These are phyloP conservation scores for Teleogryllus occipitalis DNA, from an alignment of 1,140 invertebrate species.

Conservation along the genomic window DNA sequence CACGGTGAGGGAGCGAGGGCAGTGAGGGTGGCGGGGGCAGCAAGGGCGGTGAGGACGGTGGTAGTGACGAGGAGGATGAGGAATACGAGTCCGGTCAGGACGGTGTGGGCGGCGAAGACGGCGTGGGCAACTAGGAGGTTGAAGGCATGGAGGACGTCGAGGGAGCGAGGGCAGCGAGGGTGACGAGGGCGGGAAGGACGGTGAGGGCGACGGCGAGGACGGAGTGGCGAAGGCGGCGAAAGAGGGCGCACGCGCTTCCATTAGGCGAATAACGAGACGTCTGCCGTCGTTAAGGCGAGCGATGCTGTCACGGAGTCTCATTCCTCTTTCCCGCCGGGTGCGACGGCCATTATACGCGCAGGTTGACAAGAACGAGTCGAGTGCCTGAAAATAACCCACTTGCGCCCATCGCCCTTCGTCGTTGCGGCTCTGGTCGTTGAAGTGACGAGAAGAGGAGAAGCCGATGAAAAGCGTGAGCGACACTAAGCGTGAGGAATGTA, in stretches of 20 bases:
- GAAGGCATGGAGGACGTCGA: not conserved
- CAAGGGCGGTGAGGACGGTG: too few species aligned
- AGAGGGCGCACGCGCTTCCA: not conserved
- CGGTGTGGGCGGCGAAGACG: not conserved
- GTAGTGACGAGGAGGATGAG: too few species aligned
- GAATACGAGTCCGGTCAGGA: not conserved
- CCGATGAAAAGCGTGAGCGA: not conserved
- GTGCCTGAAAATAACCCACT: not conserved
- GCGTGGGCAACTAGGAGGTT: not conserved
- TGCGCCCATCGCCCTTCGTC: too few species aligned
- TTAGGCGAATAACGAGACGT: constrained; percentile 3
- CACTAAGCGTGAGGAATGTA: not conserved
- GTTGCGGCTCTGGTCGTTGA: not conserved
- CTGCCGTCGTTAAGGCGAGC: not conserved
- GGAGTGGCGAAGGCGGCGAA: not conserved
- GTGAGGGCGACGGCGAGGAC: too few species aligned
- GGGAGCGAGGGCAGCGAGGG: too few species aligned
- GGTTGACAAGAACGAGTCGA: not conserved
- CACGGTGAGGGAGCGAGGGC: too few species aligned
- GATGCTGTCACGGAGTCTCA: not conserved
- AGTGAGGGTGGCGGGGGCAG: too few species aligned
- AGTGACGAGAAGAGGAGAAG: not conserved
- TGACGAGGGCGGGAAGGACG: too few species aligned
- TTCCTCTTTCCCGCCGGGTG: not conserved
- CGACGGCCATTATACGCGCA: not conserved